Conservation (phyloP, 2,113 vertebrate genomes). For the Notiomystis cincta region DNA sequence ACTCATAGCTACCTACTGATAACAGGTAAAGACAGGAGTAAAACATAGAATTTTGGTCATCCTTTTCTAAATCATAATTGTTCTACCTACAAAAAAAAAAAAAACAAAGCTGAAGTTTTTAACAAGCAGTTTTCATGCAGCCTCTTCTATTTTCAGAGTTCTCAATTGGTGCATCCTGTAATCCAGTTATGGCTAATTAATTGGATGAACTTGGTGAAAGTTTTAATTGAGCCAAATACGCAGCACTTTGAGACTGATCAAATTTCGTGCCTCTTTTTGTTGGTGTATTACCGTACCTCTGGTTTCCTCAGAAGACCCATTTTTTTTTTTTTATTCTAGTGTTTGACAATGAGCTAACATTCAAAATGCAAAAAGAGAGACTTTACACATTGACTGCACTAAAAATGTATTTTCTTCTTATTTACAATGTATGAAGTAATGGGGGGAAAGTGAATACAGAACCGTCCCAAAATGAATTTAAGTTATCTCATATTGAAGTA, state of each 20-base stretch:
- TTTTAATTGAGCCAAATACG: neutral
- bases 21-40: neutral
- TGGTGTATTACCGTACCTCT: neutral
- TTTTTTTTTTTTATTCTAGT: neutral
- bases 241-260: neutral
- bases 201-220: neutral
- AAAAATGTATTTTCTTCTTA: slow-evolving; percentile 8
- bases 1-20: neutral
- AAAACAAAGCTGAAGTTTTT: neutral
- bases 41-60: neutral
- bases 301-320: neutral
- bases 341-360: neutral
- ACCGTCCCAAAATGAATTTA: slow-evolving; percentile 19
- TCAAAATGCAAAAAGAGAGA: slow-evolving; percentile 10
- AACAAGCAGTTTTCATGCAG: neutral
- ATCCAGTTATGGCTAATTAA: neutral
- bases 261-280: neutral
- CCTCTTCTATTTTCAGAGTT: neutral
- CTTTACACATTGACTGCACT: neutral
- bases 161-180: neutral
- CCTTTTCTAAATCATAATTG: neutral
- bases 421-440: neutral
- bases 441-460: neutral
- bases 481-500: neutral
- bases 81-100: neutral